Conservation (phyloP, 2,797 vertebrate species). For the Brotula barbata region DNA sequence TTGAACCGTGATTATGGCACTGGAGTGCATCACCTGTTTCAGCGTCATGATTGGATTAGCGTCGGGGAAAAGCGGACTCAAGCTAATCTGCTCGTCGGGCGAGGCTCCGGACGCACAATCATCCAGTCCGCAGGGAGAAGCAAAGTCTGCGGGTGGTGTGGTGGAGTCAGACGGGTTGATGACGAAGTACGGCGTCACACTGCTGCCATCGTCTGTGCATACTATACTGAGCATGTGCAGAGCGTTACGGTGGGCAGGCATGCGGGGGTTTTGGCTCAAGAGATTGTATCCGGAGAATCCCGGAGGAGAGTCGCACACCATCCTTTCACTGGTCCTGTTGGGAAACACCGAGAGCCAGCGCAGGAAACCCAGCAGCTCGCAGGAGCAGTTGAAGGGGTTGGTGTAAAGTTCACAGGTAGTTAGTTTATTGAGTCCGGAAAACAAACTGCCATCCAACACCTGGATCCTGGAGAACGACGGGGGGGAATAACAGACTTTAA, state of each 20-base stretch:
- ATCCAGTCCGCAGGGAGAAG: conserved; percentile 85
- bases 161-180: conserved; percentile 74
- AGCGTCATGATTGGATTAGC: conserved; percentile 84
- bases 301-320: conserved; percentile 94
- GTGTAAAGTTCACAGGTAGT: conserved; percentile 96
- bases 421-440: conserved; percentile 86
- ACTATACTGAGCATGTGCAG: conserved; percentile 88
- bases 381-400: conserved; percentile 98
- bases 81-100: conserved; percentile 82
- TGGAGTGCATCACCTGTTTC: conserved; percentile 84
- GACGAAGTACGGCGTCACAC: conserved; percentile 66
- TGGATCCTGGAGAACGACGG: conserved; percentile 77
- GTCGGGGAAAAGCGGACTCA: conserved; percentile 82
- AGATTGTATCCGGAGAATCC: conserved; percentile 92
- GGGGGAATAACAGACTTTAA: neutral
- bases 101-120: conserved; percentile 90
- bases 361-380: conserved; percentile 92
- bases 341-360: conserved; percentile 92
- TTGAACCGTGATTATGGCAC: conserved; percentile 87
- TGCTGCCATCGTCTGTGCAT: conserved; percentile 83
- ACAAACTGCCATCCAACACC: conserved; percentile 88
- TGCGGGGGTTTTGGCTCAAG: conserved; percentile 90
- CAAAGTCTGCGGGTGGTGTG: conserved; percentile 79
- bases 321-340: conserved; percentile 92
- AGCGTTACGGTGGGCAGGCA: conserved; percentile 87